These are phyloP conservation scores for Siphamia tubifer DNA, from an alignment of 2,113 vertebrate genomes.

Conservation along the genomic window DNA sequence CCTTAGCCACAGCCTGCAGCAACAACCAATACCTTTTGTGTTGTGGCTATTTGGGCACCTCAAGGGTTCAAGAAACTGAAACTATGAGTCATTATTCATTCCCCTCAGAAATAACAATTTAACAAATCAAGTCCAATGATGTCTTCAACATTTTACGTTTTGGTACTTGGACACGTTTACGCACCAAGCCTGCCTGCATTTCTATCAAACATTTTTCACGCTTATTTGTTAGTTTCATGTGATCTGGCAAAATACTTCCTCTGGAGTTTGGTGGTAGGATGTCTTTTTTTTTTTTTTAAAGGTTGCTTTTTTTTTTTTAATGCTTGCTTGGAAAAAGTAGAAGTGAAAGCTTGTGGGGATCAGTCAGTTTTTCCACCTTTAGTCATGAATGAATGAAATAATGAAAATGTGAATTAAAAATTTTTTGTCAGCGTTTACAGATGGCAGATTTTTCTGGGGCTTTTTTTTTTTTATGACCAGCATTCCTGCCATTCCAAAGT, in stretches of 20 bases:
- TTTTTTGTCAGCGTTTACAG: not conserved
- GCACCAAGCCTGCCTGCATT: too few relatives aligned
- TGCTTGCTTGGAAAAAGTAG: too few relatives aligned
- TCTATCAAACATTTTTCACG: not conserved
- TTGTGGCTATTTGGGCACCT: slow-evolving; percentile 6
- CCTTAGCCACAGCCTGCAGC: not conserved
- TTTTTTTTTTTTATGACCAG: slow-evolving; percentile 1
- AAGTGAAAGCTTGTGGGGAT: not conserved
- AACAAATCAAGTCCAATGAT: not conserved
- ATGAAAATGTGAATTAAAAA: too few relatives aligned
- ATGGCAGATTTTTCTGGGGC: not conserved
- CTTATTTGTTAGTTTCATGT: too few relatives aligned
- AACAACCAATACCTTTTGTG: slow-evolving; percentile 1
- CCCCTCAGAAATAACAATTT: not conserved
- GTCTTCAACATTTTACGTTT: not conserved
- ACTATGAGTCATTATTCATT: slow-evolving; percentile 32
- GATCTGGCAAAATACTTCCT: too few relatives aligned
- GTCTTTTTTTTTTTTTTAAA: too few relatives aligned
- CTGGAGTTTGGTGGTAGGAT: too few relatives aligned
- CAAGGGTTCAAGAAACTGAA: slow-evolving; percentile 12
- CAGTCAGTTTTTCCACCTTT: not conserved
- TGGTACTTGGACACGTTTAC: not conserved
- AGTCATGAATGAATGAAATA: too few relatives aligned
- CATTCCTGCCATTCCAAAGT: slow-evolving; percentile 8
- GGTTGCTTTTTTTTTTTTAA: too few relatives aligned